These are phyloP conservation scores for Parauchenoglanis ngamensis DNA, from an alignment of 2,797 vertebrate species.

Conservation along the genomic window DNA sequence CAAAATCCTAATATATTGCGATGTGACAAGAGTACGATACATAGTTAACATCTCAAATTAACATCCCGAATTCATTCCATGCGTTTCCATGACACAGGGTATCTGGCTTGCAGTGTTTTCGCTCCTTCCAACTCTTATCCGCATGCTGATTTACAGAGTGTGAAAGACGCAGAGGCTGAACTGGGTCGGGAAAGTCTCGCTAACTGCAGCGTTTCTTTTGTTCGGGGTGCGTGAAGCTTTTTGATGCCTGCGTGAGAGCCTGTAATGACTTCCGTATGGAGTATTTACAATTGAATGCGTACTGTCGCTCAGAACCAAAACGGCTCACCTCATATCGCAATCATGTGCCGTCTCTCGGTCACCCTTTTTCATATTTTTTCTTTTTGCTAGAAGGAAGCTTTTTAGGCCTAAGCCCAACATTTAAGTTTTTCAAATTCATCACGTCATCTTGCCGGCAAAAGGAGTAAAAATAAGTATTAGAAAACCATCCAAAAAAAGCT, in stretches of 20 bases:
- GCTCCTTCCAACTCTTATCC: constrained; percentile 29
- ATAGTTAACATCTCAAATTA: neutral
- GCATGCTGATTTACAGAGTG: constrained; percentile 37
- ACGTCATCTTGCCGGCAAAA: neutral
- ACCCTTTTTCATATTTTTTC: neutral
- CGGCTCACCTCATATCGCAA: neutral
- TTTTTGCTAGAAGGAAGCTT: neutral
- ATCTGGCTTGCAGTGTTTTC: constrained; percentile 11
- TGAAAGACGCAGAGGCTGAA: constrained; percentile 37
- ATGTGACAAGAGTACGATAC: neutral
- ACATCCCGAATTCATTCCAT: neutral
- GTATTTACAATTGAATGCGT: neutral
- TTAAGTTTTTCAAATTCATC: neutral
- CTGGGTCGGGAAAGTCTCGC: constrained; percentile 24
- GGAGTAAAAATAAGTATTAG: neutral
- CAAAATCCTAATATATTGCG: neutral
- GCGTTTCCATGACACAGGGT: neutral
- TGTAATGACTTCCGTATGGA: constrained; percentile 43
- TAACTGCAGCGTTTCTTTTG: constrained; percentile 38
- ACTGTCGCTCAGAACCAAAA: constrained; percentile 14
- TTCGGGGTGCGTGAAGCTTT: constrained; percentile 7
- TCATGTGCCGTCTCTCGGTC: neutral
- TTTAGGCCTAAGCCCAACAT: neutral
- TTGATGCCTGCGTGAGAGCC: constrained; percentile 26
- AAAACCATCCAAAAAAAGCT: neutral